Conservation (phyloP, 2,113 vertebrate species). For the Bos taurus region DNA sequence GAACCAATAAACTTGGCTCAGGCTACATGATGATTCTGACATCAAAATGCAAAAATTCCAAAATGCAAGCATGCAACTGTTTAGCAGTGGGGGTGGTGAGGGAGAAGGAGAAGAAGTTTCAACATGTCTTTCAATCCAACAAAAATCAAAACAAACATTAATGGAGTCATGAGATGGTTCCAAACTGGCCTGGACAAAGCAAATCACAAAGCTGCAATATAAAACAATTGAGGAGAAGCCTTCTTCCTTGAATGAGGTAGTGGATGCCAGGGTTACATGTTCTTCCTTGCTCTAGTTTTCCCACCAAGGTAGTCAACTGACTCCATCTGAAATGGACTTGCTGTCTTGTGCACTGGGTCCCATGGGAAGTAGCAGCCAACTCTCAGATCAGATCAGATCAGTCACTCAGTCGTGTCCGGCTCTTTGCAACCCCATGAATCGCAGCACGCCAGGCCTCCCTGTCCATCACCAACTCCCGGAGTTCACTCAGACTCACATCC, state of each 20-base stretch:
- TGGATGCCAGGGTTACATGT: background rate
- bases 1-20: conserved; percentile 42
- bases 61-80: conserved; percentile 58
- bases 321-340: background rate
- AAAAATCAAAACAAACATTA: conserved; percentile 71
- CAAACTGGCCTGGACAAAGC: conserved; percentile 49
- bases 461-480: too few species aligned
- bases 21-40: conserved; percentile 46
- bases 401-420: too few species aligned
- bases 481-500: too few species aligned
- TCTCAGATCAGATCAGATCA: too few species aligned
- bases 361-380: conserved; percentile 7
- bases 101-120: conserved; percentile 33
- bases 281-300: background rate
- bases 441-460: too few species aligned
- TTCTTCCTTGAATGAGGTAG: background rate
- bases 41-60: conserved; percentile 29
- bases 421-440: too few species aligned
- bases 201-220: background rate
- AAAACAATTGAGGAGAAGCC: background rate
- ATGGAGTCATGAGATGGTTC: conserved; percentile 51
- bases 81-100: conserved; percentile 5
- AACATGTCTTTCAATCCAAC: conserved; percentile 46
- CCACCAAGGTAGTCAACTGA: background rate
- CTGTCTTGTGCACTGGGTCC: background rate